phyloP scores from a whole-genome alignment of 2,113 vertebrate species.

The Polypterus senegalus region DNA sequence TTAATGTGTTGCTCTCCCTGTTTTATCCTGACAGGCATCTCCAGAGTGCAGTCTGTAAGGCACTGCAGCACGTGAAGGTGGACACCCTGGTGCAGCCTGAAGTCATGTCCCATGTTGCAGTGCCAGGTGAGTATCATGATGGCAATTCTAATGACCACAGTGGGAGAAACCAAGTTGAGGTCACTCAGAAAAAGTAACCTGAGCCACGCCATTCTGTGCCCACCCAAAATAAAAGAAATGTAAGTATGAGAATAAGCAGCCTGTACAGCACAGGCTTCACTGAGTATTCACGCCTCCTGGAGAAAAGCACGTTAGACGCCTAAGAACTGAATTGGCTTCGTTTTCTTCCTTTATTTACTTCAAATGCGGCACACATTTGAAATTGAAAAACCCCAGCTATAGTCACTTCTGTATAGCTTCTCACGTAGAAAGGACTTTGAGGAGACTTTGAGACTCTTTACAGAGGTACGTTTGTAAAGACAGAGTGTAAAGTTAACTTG shows the following conservation, averaged over 20 bases:
- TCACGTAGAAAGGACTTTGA: too few relatives aligned
- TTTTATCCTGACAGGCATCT: conserved; percentile 62
- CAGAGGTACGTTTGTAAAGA: too few relatives aligned
- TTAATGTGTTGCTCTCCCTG: rapidly evolving
- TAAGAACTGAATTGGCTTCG: too few relatives aligned
- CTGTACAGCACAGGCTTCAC: neutral
- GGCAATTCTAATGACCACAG: neutral
- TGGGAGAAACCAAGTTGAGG: neutral
- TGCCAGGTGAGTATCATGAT: conserved; percentile 63
- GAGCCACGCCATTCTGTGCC: too few relatives aligned
- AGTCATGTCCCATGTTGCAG: conserved; percentile 63
- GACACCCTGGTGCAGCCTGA: conserved; percentile 85
- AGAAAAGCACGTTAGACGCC: too few relatives aligned
- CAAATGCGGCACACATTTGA: too few relatives aligned
- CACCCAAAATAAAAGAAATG: neutral
- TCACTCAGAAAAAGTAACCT: neutral
- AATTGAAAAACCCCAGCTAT: too few relatives aligned
- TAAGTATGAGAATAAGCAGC: neutral
- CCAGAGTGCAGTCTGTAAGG: conserved; percentile 71
- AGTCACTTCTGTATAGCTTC: too few relatives aligned
- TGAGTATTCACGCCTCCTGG: too few relatives aligned
- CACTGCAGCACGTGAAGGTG: conserved; percentile 91
- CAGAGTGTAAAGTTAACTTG: too few relatives aligned
- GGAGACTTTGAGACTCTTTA: too few relatives aligned
- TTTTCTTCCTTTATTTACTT: too few relatives aligned